Evolutionary conservation across 2,888 invertebrate genomes (phyloP).

Genomic region (Xestia xanthographa): DNA sequence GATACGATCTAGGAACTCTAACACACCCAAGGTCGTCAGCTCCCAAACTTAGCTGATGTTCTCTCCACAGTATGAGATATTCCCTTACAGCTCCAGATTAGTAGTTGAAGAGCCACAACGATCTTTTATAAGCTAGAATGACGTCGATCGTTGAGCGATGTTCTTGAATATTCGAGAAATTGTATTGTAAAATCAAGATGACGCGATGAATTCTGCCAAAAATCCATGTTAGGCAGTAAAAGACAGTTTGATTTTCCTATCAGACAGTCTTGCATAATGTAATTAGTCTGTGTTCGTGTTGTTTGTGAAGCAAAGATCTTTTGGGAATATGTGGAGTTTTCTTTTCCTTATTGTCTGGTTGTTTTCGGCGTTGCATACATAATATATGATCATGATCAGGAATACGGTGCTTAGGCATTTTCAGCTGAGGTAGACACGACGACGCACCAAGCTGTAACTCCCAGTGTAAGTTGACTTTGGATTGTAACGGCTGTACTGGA

Average conservation of each 20-base stretch:
- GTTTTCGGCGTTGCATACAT: conserved; percentile 23
- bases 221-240: background rate
- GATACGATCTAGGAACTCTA: background rate
- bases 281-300: conserved; percentile 27
- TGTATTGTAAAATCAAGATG: background rate
- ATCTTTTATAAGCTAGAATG: background rate
- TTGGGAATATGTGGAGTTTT: conserved; percentile 19
- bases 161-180: background rate
- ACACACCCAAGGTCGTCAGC: background rate
- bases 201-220: background rate
- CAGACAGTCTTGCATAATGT: conserved; percentile 34
- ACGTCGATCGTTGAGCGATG: background rate
- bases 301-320: conserved; percentile 8
- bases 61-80: background rate
- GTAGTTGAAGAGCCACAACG: background rate
- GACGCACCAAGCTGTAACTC: background rate
- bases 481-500: background rate
- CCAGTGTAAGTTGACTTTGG: background rate
- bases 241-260: conserved; percentile 2
- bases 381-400: conserved; percentile 30
- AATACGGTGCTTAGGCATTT: conserved; percentile 8
- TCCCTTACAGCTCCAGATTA: background rate
- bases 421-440: background rate
- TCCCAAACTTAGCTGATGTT: background rate
- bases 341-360: conserved; percentile 45